phyloP scores from a whole-genome alignment of 30 jellyfish, hydroid and myxozoan genomes.

The Hydractinia symbiolongicarpus region DNA sequence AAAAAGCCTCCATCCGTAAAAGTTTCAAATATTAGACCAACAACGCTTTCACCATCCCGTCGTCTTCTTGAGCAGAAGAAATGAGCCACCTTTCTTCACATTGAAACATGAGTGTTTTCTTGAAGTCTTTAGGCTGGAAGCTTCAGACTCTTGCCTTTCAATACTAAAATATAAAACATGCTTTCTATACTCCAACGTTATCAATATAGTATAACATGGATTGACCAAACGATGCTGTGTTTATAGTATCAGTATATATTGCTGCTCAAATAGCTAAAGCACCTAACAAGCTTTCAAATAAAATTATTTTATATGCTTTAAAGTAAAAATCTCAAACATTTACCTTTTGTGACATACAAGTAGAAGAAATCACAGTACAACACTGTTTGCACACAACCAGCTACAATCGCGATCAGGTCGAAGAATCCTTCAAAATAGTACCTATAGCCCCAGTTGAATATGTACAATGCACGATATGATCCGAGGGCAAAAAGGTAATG shows the following conservation, averaged over 20 bases:
- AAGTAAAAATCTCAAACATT: neutral
- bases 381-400: constrained; percentile 98
- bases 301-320: neutral
- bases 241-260: no score
- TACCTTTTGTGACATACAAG: constrained; percentile 95
- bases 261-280: neutral
- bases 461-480: constrained; percentile 87
- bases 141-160: constrained; percentile 86
- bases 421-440: constrained; percentile 84
- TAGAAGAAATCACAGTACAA: constrained; percentile 94
- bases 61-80: no score
- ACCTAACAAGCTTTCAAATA: neutral
- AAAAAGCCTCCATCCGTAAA: no score
- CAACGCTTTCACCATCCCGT: no score
- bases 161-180: constrained; percentile 47
- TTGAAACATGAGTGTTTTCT: neutral
- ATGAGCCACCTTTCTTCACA: no score
- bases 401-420: constrained; percentile 95
- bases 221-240: neutral
- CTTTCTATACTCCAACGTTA: neutral
- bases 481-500: constrained; percentile 97
- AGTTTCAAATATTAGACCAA: no score
- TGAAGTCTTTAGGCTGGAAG: constrained; percentile 66
- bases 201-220: neutral
- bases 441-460: constrained; percentile 92